A percentile compares a stretch with the other conserved stretches of the same genome.
Conservation (phyloP, 2,113 vertebrate genomes). For the Grus americana region DNA sequence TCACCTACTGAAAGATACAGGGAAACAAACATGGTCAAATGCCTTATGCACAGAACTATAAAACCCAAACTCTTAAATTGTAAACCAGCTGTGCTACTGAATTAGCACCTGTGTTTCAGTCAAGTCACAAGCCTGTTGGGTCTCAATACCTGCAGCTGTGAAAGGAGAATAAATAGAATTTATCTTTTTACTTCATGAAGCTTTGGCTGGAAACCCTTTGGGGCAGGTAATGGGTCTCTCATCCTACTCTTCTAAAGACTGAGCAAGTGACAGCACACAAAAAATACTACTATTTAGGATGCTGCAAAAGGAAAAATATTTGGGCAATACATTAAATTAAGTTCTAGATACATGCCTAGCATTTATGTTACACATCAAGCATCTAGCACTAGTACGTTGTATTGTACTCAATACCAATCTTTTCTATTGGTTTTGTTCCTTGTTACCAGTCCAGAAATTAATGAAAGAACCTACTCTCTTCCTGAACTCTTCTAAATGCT, state of each 20-base stretch:
- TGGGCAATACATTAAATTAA: background rate
- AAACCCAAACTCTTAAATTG: background rate
- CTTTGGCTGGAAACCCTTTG: background rate
- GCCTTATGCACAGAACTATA: background rate
- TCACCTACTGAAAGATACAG: background rate
- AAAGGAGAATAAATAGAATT: background rate
- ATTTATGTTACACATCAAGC: background rate
- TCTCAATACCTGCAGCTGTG: background rate
- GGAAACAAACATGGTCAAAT: background rate
- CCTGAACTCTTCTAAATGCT: background rate
- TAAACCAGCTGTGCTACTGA: background rate
- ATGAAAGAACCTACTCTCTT: background rate
- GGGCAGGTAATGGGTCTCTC: background rate
- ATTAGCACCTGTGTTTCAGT: background rate
- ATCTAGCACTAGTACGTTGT: background rate
- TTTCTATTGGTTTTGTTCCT: background rate
- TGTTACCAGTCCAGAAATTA: background rate
- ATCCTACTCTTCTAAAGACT: background rate
- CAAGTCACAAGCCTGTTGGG: background rate
- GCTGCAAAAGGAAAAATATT: background rate
- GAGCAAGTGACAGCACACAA: background rate
- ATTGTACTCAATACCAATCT: background rate
- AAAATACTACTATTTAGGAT: background rate
- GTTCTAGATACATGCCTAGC: background rate
- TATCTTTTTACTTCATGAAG: background rate